These are phyloP conservation scores for Psilanteris sp. DNA, from an alignment of 1,140 invertebrate species.

Conservation along the genomic window DNA sequence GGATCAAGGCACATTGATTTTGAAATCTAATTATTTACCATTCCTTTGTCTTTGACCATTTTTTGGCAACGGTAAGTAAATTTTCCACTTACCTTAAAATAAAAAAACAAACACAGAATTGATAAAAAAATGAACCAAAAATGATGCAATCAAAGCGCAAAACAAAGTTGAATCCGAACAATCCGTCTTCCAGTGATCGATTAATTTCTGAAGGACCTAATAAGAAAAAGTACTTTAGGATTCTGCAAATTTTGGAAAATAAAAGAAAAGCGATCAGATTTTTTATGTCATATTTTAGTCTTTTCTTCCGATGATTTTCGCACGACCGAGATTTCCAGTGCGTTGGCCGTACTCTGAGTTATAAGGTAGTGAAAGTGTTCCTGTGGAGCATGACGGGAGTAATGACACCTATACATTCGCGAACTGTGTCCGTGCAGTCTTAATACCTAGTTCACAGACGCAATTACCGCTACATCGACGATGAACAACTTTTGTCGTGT, in stretches of 20 bases:
- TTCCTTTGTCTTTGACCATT: too few species aligned
- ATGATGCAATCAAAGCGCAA: conserved; percentile 15
- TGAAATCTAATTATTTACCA: too few species aligned
- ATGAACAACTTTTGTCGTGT: conserved; percentile 48
- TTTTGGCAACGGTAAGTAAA: too few species aligned
- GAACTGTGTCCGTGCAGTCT: conserved; percentile 42
- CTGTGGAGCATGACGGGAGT: conserved; percentile 74
- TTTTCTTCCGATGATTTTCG: conserved; percentile 63
- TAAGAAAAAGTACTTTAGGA: conserved; percentile 20
- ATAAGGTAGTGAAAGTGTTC: conserved; percentile 78
- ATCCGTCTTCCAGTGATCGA: conserved; percentile 15
- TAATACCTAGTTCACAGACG: conserved; percentile 61
- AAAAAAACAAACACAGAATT: too few species aligned
- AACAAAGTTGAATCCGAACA: too few species aligned
- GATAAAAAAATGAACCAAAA: not conserved
- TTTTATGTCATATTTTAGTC: conserved; percentile 50
- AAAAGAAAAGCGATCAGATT: conserved; percentile 27
- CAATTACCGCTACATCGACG: conserved; percentile 56
- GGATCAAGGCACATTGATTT: too few species aligned
- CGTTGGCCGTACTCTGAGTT: conserved; percentile 70
- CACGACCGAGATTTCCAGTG: conserved; percentile 65
- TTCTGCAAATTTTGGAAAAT: conserved; percentile 37
- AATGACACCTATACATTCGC: conserved; percentile 71
- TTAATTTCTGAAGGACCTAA: conserved; percentile 38
- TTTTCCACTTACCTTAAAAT: too few species aligned